Conservation (phyloP, 2,888 invertebrate genomes). For the Amphipyra berbera region DNA sequence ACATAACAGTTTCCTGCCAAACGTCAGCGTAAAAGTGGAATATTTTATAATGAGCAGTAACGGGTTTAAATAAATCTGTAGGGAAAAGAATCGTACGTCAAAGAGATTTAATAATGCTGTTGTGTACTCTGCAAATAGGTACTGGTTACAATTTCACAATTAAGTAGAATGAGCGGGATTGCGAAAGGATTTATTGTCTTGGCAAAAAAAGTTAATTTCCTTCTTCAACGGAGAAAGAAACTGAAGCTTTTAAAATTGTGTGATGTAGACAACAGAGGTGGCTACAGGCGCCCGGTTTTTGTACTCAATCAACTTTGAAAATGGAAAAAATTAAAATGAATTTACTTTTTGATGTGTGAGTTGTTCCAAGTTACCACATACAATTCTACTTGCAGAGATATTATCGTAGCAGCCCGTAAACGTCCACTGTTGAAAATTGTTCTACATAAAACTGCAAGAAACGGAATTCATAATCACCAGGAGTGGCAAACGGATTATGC, state of each 20-base stretch:
- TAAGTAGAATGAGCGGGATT: constrained; percentile 39
- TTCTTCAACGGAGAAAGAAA: constrained; percentile 16
- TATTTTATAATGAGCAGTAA: constrained; percentile 52
- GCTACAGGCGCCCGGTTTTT: too few species aligned
- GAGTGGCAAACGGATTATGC: too few species aligned
- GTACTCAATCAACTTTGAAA: too few species aligned
- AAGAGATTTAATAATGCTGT: constrained; percentile 55
- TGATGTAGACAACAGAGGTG: neutral
- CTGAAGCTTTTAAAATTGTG: constrained; percentile 11
- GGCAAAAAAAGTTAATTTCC: constrained; percentile 36
- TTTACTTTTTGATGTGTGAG: too few species aligned
- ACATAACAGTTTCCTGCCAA: constrained; percentile 59
- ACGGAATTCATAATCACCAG: too few species aligned
- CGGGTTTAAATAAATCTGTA: constrained; percentile 46
- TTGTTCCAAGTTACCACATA: too few species aligned
- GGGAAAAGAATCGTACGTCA: constrained; percentile 42
- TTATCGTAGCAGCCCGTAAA: too few species aligned
- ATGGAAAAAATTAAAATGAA: too few species aligned
- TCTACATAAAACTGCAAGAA: too few species aligned
- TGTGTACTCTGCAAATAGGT: constrained; percentile 44
- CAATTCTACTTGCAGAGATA: too few species aligned
- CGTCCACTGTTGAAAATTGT: too few species aligned
- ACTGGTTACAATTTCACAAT: constrained; percentile 49
- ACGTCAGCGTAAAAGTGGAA: constrained; percentile 41
- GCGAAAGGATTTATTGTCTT: constrained; percentile 42